Base-by-base conservation (phyloP, 2,888 invertebrate genomes). In the Tortricodes alternella region DNA sequence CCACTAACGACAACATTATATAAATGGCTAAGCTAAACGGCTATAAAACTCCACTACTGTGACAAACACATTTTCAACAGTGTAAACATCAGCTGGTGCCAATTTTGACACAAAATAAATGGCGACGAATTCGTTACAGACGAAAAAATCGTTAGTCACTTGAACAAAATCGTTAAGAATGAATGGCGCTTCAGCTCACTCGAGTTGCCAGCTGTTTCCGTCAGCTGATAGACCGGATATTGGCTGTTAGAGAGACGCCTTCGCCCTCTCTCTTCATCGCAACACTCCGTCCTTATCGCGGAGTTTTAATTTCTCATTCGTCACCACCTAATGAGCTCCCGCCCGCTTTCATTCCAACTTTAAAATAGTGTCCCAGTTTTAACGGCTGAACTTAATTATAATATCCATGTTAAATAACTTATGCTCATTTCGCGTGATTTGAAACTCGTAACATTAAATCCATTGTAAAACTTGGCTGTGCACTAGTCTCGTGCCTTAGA, bases 161-260 rank as follows among this genome's bases (percentile, higher is more conserved):
- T 63, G 62, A 68, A 68, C 66, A 68, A 68, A 67, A 67, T 60
- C 60, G 58, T 60, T 64, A 71, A 65, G 70, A 74, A 78, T 78
- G 77, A 78, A 83, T 83, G 78, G 76, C 76, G 73, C 74, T 69
- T 68, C 62, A 67, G 73, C 75, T 75, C 76, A 73, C 78, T 79
- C 72, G 72, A 77, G 72, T 73, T 67, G 79, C 83, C 89, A 89
- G 85, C 89, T 89, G 89, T 80, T 87, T 88, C 89, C 89, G 85
- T 66, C 74, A 88, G 86, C 89, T 89, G 89, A 89, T 89, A 85
- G 85, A 77, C 76, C 85, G 89, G 89, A 89, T 89, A 89, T 89
- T 89, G 85, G 83, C 85, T 81, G 85, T 86, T 88, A 85, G 68
- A 73, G 72, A 74, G 69, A 70, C 70, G 63, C 63, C 64, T 60